These are phyloP conservation scores for Dynastes tityus DNA, from an alignment of 2,888 invertebrate genomes.

Conservation along the genomic window DNA sequence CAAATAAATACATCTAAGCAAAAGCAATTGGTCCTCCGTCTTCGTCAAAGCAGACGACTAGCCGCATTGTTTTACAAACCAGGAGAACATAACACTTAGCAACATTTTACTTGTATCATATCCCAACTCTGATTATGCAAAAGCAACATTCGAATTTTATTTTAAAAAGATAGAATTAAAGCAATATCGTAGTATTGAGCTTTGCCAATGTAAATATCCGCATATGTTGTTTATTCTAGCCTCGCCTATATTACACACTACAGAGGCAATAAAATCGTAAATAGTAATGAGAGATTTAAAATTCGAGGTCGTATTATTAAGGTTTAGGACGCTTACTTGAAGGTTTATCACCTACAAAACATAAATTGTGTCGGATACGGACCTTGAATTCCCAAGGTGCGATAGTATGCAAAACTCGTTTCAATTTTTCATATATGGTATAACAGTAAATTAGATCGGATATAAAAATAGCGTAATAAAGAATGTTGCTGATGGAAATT, in stretches of 20 bases:
- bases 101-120: too few species aligned
- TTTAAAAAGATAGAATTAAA: too few species aligned
- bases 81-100: too few species aligned
- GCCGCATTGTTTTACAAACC: too few species aligned
- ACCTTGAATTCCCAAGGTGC: constrained; percentile 43
- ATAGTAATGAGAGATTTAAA: constrained; percentile 23
- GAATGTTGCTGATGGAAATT: not conserved
- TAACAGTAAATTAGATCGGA: not conserved
- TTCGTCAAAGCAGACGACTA: too few species aligned
- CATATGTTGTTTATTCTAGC: not conserved
- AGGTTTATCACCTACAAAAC: constrained; percentile 42
- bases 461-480: not conserved
- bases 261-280: constrained; percentile 9
- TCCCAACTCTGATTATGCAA: too few species aligned
- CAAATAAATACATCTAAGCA: too few species aligned
- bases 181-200: too few species aligned
- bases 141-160: too few species aligned
- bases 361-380: constrained; percentile 26
- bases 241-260: not conserved
- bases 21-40: too few species aligned
- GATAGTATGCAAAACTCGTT: constrained; percentile 2
- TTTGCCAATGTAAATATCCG: too few species aligned
- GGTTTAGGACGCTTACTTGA: constrained; percentile 22
- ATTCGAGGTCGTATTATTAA: constrained; percentile 18
- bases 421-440: not conserved